phyloP scores from a whole-genome alignment of 1,140 invertebrate genomes.

The Camponotus vicinus region DNA sequence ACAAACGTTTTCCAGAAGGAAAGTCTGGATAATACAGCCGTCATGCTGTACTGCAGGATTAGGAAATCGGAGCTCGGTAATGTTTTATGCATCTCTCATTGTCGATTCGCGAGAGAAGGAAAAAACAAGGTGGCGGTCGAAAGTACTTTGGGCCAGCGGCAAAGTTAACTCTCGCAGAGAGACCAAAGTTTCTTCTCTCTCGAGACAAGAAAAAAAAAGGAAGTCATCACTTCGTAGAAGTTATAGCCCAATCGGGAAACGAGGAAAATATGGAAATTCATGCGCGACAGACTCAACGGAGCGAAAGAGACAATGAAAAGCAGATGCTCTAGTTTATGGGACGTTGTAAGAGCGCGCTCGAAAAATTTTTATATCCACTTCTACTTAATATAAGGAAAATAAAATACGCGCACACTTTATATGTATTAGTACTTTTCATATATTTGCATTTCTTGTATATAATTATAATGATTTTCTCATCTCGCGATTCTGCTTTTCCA shows the following conservation, averaged over 20 bases:
- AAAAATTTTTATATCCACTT: constrained; percentile 28
- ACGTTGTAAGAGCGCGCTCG: neutral
- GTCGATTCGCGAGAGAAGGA: constrained; percentile 37
- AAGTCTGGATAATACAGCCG: constrained; percentile 10
- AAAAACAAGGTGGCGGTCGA: constrained; percentile 37
- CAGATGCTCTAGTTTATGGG: neutral
- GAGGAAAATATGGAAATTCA: constrained; percentile 55
- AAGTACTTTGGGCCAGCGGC: constrained; percentile 36
- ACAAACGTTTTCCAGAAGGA: constrained; percentile 13
- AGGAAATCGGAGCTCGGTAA: constrained; percentile 33
- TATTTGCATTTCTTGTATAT: neutral
- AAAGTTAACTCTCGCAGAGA: constrained; percentile 42
- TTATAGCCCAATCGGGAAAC: constrained; percentile 48
- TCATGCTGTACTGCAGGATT: neutral
- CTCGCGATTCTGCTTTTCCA: neutral
- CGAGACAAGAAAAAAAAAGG: constrained; percentile 30
- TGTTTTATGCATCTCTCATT: constrained; percentile 55
- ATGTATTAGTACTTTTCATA: neutral
- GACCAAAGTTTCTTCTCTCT: constrained; percentile 49
- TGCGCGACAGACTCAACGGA: constrained; percentile 42
- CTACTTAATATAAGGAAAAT: constrained; percentile 28
- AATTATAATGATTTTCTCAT: neutral
- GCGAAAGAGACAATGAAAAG: constrained; percentile 32
- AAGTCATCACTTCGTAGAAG: constrained; percentile 41
- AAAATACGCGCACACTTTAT: neutral